Base-by-base conservation (phyloP, 2,113 vertebrate species). In the Mastomys coucha region DNA sequence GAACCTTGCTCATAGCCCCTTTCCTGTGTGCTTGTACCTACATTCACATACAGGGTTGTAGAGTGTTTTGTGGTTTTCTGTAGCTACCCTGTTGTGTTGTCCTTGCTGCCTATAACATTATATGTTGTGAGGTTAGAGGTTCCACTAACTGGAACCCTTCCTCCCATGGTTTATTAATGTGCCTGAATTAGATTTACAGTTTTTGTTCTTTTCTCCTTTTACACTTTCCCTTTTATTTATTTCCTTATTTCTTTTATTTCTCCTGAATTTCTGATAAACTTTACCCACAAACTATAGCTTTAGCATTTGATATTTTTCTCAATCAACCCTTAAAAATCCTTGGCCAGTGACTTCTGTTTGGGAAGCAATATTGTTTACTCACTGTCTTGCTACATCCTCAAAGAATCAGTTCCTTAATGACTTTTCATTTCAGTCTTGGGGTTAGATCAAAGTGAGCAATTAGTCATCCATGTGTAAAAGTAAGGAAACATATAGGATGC, bases 291-390 rank as follows among this genome's bases (percentile, higher is more conserved):
- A 67, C 45, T 82, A 14, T 89, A 31, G 6, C 28, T 92, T 84
- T 88, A 84, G 89, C 58, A 7, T 67, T 78, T 42, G 93, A 49
- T 89, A 14, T 13, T 92, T 95, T 93, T 94, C 51, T 88, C 67
- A 72, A n/a, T 36, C 13, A 53, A 28, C 39, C 10, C 85, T 73
- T 36, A 82, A 89, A 86, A 81, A 5, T 49, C 49, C 49, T 89
- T 81, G 58, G 26, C 93, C 67, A 78, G 51, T 56, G 28, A 24
- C n/a, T 26, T 63, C 63, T 91, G 9, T 70, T 91, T 91, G 19
- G 19, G 81, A 70, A 70, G 84, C 85, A 26, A 4, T 26, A 51
- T 78, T 91, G 75, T 70, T 72, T 90, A 24, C 8, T 69, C 28
- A 12, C 8, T 11, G 31, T 12, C 45, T 53, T 56, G 89, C 9